phyloP scores from a whole-genome alignment of 2,113 vertebrate genomes.

The Elaphurus davidianus region DNA sequence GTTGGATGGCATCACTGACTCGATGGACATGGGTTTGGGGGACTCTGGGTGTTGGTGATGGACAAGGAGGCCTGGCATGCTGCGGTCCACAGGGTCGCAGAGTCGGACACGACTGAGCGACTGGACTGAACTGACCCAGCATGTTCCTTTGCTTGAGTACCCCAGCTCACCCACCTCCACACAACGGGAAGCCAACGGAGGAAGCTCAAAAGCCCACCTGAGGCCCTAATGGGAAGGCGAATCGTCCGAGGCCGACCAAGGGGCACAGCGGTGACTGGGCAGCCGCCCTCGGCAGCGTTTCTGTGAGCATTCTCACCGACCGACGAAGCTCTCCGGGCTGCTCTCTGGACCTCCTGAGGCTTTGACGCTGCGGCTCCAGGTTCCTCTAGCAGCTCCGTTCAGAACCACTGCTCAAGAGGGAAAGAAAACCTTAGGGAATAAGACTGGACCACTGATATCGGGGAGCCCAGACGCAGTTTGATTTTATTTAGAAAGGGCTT shows the following conservation, averaged over 20 bases:
- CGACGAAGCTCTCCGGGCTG: accelerated
- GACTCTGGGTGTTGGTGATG: background rate
- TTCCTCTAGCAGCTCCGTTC: background rate
- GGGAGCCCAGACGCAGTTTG: background rate
- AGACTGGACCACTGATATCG: background rate
- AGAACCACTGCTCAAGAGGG: background rate
- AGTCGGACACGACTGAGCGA: background rate
- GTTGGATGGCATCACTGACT: background rate
- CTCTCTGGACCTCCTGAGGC: background rate
- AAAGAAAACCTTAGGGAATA: background rate
- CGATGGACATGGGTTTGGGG: background rate
- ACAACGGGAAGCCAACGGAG: no score
- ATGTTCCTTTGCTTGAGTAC: background rate
- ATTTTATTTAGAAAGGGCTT: background rate
- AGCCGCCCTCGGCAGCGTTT: background rate
- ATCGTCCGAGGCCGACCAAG: background rate
- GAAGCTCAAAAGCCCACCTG: background rate
- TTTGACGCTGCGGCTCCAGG: background rate
- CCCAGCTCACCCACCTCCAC: background rate
- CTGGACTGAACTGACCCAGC: background rate
- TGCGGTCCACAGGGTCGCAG: accelerated
- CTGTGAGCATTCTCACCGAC: background rate
- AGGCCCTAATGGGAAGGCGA: background rate
- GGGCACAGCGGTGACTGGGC: background rate
- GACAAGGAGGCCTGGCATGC: background rate